Base-by-base conservation (phyloP, 2,113 vertebrate genomes). In the Proterorhinus semilunaris region DNA sequence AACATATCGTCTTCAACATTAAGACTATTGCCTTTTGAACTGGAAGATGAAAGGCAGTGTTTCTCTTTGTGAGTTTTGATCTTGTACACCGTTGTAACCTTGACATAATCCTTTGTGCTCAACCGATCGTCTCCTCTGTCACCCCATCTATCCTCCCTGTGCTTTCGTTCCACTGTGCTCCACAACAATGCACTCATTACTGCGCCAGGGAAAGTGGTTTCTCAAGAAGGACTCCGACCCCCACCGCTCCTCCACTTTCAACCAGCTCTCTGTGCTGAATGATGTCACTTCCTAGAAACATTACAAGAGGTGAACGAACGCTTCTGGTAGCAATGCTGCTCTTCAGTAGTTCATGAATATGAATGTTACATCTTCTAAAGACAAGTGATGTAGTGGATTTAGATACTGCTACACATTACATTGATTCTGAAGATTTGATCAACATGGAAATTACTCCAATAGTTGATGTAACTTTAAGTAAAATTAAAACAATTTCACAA, bases 401-500 rank as follows among this genome's bases (percentile, higher is more conserved):
- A 62, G 3, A 0, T 45, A 46, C 44, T 55, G 15, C 15, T 10
- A 51, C 49, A 51, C 49, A 36, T 36, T 36, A 1, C 2, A 36
- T 36, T 4, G 27, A 36, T 5, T 3, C 27, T 36, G 27, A 5
- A 36, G 49, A 51, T 51, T 11, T 13, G 49, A 51, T 11, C 4
- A 13, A 13, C 49, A 51, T 6, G 49, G 49, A 51, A 15, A 51
- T 51, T 11, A 13, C 49, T 50, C 10, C 62, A 50, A 43, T 74
- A 43, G 80, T 36, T 36, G 2, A 17, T 13, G 10, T 51, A 7
- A 10, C 10, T 44, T 55, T 44, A 76, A 79, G 75, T 47, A 55
- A 73, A 76, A 83, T 76, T 81, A 81, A 86, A 36, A 87, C 72
- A 78, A 84, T 86, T 79, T 59, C 75, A 86, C n/a, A n/a, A n/a